Conservation (phyloP, 2,113 vertebrate genomes). For the Coturnix japonica region DNA sequence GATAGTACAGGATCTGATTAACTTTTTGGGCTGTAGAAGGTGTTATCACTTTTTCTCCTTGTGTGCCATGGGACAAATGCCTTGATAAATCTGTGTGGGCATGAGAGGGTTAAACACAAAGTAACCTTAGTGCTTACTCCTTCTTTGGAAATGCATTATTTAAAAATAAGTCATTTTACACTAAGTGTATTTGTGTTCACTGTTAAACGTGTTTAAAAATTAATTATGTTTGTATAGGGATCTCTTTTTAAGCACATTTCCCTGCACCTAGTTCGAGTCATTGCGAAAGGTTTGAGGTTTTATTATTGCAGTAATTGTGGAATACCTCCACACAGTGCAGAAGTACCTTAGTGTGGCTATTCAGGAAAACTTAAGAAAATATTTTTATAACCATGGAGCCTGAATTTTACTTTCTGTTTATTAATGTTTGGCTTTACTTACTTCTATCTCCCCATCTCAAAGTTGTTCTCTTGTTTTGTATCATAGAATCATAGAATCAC, state of each 20-base stretch:
- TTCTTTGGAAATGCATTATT: background rate
- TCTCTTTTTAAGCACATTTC: background rate
- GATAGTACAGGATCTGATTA: background rate
- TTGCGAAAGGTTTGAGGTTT: background rate
- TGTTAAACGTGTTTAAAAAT: constrained; percentile 41
- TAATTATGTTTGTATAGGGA: background rate
- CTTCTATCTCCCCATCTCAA: background rate
- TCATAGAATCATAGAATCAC: background rate
- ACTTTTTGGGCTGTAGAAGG: background rate
- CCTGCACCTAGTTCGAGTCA: background rate
- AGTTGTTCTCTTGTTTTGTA: background rate
- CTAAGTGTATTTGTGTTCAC: background rate
- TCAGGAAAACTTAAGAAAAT: background rate
- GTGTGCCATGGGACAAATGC: background rate
- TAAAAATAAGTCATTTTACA: background rate
- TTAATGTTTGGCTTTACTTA: background rate
- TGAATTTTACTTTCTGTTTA: background rate
- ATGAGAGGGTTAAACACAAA: background rate
- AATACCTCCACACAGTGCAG: background rate
- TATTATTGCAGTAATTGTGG: background rate
- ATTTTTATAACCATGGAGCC: background rate
- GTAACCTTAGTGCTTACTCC: background rate
- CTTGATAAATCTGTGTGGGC: background rate
- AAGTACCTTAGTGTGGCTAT: background rate
- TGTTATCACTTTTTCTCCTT: background rate